phyloP scores from a whole-genome alignment of 2,797 vertebrate species.

The Rhynchotus rufescens region DNA sequence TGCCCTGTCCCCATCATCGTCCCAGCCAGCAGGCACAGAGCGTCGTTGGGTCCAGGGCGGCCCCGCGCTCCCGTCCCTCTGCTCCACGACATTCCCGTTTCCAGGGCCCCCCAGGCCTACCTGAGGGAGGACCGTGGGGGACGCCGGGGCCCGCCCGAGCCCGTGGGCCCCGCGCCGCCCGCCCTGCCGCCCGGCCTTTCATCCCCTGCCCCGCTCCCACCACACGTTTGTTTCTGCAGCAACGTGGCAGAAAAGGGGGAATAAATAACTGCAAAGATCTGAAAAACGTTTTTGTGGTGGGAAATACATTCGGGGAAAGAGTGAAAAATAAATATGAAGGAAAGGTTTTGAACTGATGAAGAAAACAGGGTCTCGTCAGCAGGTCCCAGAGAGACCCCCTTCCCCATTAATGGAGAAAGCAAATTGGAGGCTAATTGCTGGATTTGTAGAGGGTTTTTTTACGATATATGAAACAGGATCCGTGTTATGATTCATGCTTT shows the following conservation, averaged over 20 bases:
- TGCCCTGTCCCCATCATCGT: background rate
- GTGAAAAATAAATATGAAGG: slow-evolving; percentile 18
- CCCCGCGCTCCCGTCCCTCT: slow-evolving; percentile 28
- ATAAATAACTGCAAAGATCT: slow-evolving; percentile 35
- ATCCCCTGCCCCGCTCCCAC: background rate
- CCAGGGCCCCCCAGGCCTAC: too few species aligned
- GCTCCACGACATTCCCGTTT: background rate
- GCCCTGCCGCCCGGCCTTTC: background rate
- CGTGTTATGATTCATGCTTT: background rate
- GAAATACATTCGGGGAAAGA: background rate
- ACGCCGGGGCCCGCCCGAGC: too few species aligned
- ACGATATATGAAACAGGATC: background rate
- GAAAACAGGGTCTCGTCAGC: slow-evolving; percentile 18
- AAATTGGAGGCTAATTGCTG: slow-evolving; percentile 67
- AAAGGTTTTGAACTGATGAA: slow-evolving; percentile 43
- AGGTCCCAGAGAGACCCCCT: background rate
- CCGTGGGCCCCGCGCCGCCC: too few species aligned
- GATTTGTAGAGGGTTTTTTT: slow-evolving; percentile 23
- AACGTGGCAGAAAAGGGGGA: slow-evolving; percentile 33
- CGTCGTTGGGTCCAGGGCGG: rapidly evolving
- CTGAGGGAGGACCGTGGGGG: too few species aligned
- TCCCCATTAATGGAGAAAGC: slow-evolving; percentile 61
- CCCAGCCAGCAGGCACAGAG: background rate
- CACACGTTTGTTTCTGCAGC: background rate
- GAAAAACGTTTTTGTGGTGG: slow-evolving; percentile 3